These are phyloP conservation scores for Perognathus longimembris DNA, from an alignment of 2,113 vertebrate genomes.

Conservation along the genomic window DNA sequence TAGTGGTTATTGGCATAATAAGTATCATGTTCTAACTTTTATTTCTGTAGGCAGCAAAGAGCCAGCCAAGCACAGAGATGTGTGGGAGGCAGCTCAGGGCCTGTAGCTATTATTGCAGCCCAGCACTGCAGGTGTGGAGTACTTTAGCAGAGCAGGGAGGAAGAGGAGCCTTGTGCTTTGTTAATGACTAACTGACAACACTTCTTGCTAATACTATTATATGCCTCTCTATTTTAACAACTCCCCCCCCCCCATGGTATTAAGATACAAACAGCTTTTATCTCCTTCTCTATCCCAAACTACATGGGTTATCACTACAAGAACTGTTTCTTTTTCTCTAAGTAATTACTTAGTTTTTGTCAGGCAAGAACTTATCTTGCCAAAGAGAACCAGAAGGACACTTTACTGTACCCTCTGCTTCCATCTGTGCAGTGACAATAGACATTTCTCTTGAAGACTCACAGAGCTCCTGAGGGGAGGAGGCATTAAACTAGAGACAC, in stretches of 20 bases:
- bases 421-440: not conserved
- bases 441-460: not conserved
- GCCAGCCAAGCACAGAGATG: not conserved
- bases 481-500: not conserved
- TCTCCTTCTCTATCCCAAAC: not conserved
- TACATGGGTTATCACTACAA: not conserved
- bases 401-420: not conserved
- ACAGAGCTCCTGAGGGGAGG: not conserved
- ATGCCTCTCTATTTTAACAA: not conserved
- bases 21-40: not conserved
- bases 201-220: accelerated
- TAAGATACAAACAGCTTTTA: not conserved
- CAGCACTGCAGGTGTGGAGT: not conserved
- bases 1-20: not conserved
- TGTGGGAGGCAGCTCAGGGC: not conserved
- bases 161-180: not conserved
- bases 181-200: not conserved
- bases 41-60: slow-evolving; percentile 45
- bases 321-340: not conserved
- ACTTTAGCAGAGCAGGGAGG: not conserved
- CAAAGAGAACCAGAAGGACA: slow-evolving; percentile 12
- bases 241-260: not conserved
- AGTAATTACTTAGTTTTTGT: slow-evolving; percentile 45
- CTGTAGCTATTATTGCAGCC: not conserved
- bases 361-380: slow-evolving; percentile 53